Base-by-base conservation (phyloP, 2,797 vertebrate genomes). In the Hoplostethus mediterraneus region DNA sequence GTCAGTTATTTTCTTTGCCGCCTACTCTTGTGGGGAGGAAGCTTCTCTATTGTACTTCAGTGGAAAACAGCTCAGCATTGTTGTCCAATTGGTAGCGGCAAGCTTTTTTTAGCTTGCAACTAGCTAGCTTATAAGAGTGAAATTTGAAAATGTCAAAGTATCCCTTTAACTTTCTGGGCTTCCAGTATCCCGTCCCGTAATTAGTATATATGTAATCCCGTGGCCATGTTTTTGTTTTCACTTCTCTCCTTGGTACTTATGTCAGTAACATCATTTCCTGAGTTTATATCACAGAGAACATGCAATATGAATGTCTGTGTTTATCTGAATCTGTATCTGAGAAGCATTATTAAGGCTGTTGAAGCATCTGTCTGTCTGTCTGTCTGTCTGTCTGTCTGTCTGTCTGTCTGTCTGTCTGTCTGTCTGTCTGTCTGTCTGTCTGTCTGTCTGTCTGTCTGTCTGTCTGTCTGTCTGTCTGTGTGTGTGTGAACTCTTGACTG, bases 241-340 rank as follows among this genome's bases (percentile, higher is more conserved):
- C 31, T 14, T 16, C 44, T 48, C 13, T 63, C 60, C 7, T 10
- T 7, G 36, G n/a, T 42, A 8, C 60, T 28, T 53, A 28, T 28
- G 25, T 10, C 2, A 53, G 6, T 28, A 12, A 21, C 33, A 53
- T 66, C 25, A 31, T 74, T 71, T 68, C 69, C 54, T 69, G 30
- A 45, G 45, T n/a, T 83, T 33, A 59, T 81, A 68, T 62, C 56
- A 54, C n/a, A 42, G 56, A 67, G 63, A 48, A 55, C 51, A 31
- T 44, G 14, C 0, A 16, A n/a, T 31, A 40, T 36, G 5, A 53
- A 33, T 59, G 53, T 58, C 33, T 73, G 47, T 21, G 48, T 33
- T 33, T 67, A 48, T 71, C 48, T 58, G 11, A 62, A 21, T 21
- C 21, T 58, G 11, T 65, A 21, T 21, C 21, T 21, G 21, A 21